Percentiles rank a stretch among this genome's conserved stretches.
Evolutionary conservation across 2,113 vertebrate genomes (phyloP).

Genomic region (Misgurnus anguillicaudatus): DNA sequence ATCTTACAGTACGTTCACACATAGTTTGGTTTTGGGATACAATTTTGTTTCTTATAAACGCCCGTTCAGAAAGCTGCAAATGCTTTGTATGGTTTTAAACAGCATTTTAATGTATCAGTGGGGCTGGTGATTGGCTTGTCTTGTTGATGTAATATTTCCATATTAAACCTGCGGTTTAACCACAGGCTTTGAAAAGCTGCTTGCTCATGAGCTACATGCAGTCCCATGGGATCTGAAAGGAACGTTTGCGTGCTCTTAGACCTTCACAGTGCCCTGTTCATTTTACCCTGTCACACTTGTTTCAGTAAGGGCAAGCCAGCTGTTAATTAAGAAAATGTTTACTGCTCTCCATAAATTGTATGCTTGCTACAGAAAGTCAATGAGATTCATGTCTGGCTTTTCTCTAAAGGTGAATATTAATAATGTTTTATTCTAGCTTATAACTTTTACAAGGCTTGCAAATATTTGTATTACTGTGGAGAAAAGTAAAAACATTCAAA

Average conservation of each 20-base stretch:
- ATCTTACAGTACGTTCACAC: not conserved
- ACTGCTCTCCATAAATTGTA: conserved; percentile 47
- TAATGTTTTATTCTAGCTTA: conserved; percentile 75
- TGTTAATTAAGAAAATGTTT: conserved; percentile 78
- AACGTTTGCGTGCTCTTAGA: conserved; percentile 66
- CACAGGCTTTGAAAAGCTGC: conserved; percentile 45
- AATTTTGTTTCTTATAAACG: no score
- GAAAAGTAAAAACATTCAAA: conserved; percentile 3
- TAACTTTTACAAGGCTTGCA: conserved; percentile 59
- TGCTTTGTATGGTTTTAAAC: not conserved
- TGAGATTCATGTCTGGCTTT: conserved; percentile 68
- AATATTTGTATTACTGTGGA: not conserved
- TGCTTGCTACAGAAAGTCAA: conserved; percentile 65
- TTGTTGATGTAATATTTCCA: conserved; percentile 35
- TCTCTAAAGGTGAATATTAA: conserved; percentile 65
- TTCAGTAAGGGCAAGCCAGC: conserved; percentile 67
- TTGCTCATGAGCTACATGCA: conserved; percentile 55
- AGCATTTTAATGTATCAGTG: conserved; percentile 18
- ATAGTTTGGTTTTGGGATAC: no score
- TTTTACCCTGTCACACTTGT: conserved; percentile 71
- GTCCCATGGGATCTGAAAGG: conserved; percentile 63
- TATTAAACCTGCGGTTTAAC: conserved; percentile 29
- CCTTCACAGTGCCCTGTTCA: conserved; percentile 70
- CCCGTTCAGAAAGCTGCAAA: no score
- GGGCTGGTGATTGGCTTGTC: conserved; percentile 6